A percentile compares a stretch with the other conserved stretches of the same genome.
phyloP scores from a whole-genome alignment of 1,140 invertebrate genomes.

The Globodera rostochiensis region DNA sequence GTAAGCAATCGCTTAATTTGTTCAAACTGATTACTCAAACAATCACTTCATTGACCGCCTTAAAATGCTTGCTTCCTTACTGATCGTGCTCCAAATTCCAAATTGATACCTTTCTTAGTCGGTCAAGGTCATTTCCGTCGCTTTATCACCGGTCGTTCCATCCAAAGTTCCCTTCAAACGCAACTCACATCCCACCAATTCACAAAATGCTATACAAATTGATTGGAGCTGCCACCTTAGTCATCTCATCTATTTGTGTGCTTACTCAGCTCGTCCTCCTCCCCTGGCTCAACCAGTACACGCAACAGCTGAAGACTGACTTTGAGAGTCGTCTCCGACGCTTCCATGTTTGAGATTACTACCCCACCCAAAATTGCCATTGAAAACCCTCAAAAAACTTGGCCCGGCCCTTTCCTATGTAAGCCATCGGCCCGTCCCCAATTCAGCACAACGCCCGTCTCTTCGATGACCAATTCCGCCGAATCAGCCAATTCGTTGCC shows the following conservation, averaged over 20 bases:
- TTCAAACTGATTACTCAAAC: no score
- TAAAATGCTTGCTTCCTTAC: no score
- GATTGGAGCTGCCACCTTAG: slow-evolving; percentile 30
- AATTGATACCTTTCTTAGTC: not conserved
- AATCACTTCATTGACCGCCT: no score
- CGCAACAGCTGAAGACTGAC: slow-evolving; percentile 35
- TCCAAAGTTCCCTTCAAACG: no score
- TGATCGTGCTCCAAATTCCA: no score
- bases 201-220: slow-evolving; percentile 41
- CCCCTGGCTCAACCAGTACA: slow-evolving; percentile 34
- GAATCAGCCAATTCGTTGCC: slow-evolving; percentile 30
- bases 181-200: not conserved
- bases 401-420: no score
- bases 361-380: not conserved
- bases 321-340: slow-evolving; percentile 41
- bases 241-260: slow-evolving; percentile 37
- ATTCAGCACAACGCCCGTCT: slow-evolving; percentile 43
- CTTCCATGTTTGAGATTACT: slow-evolving; percentile 36
- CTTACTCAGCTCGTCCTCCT: slow-evolving; percentile 44
- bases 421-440: no score
- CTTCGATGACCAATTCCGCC: slow-evolving; percentile 43
- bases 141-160: not conserved
- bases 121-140: not conserved
- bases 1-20: no score
- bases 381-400: slow-evolving; percentile 2